Conservation (phyloP, 2,888 invertebrate genomes). For the Autographa gamma region DNA sequence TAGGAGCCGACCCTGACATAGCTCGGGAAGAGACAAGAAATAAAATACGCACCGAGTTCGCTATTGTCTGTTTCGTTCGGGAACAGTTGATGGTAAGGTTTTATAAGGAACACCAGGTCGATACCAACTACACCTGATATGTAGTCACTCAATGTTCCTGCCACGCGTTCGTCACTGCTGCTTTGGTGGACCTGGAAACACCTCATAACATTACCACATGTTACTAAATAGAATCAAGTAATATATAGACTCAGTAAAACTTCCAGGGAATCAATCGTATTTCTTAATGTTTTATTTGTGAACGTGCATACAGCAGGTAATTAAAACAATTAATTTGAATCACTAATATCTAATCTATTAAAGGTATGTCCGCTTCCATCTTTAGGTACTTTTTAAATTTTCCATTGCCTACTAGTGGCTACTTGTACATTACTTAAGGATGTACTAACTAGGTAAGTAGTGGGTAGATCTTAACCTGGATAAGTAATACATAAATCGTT, state of each 20-base stretch:
- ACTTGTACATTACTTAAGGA: neutral
- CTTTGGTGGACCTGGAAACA: conserved; percentile 80
- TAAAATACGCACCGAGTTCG: conserved; percentile 64
- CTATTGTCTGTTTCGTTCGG: conserved; percentile 70
- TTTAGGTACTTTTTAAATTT: too few relatives aligned
- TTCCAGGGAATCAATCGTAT: too few relatives aligned
- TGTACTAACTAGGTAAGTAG: neutral
- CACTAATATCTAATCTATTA: too few relatives aligned
- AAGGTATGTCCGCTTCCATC: too few relatives aligned
- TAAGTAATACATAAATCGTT: neutral
- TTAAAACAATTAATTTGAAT: too few relatives aligned
- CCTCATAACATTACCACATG: neutral
- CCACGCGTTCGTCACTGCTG: conserved; percentile 78
- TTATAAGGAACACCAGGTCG: conserved; percentile 81
- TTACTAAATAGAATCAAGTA: too few relatives aligned
- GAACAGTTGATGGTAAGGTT: conserved; percentile 77
- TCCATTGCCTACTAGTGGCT: too few relatives aligned
- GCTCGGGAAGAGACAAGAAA: too few relatives aligned
- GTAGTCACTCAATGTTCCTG: conserved; percentile 81
- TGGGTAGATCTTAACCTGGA: neutral
- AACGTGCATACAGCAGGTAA: too few relatives aligned
- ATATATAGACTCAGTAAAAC: too few relatives aligned
- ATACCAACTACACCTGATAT: conserved; percentile 80
- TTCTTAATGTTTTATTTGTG: too few relatives aligned
- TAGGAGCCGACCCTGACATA: too few relatives aligned